These are phyloP conservation scores for Phyllotreta cruciferae DNA, from an alignment of 2,888 invertebrate genomes.

Conservation along the genomic window DNA sequence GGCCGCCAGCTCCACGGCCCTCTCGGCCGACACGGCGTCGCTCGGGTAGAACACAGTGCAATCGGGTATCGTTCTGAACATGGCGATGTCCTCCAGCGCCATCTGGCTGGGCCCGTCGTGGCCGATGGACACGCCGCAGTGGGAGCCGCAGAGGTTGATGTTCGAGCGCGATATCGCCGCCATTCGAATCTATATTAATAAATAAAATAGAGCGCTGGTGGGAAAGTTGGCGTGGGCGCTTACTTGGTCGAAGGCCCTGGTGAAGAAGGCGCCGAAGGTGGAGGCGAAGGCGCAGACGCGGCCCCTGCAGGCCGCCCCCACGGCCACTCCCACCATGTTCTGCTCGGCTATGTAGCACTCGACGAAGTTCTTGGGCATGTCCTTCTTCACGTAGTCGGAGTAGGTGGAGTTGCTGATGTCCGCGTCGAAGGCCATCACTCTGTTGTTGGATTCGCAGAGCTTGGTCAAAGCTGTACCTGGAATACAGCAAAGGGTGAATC, in stretches of 20 bases:
- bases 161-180: conserved; percentile 98
- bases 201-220: neutral
- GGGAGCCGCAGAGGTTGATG: conserved; percentile 94
- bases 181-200: conserved; percentile 82
- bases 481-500: no score
- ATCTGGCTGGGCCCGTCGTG: conserved; percentile 99
- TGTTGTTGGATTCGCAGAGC: conserved; percentile 72
- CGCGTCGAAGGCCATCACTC: conserved; percentile 95
- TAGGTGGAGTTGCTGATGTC: conserved; percentile 99
- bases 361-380: conserved; percentile 76
- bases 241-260: conserved; percentile 94
- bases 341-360: conserved; percentile 99
- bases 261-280: conserved; percentile 97
- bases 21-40: conserved; percentile 93
- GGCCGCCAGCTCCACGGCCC: conserved; percentile 93
- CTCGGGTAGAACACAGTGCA: conserved; percentile 79
- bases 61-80: conserved; percentile 92
- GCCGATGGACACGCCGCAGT: conserved; percentile 97
- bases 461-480: conserved; percentile 78
- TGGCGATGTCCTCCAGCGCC: conserved; percentile 96
- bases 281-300: conserved; percentile 93
- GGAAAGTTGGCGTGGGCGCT: neutral
- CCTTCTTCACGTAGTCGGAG: conserved; percentile 86
- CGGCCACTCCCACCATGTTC: conserved; percentile 94
- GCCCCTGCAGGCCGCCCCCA: conserved; percentile 91